Base-by-base conservation (phyloP, 2,113 vertebrate genomes). In the Xenus cinereus region DNA sequence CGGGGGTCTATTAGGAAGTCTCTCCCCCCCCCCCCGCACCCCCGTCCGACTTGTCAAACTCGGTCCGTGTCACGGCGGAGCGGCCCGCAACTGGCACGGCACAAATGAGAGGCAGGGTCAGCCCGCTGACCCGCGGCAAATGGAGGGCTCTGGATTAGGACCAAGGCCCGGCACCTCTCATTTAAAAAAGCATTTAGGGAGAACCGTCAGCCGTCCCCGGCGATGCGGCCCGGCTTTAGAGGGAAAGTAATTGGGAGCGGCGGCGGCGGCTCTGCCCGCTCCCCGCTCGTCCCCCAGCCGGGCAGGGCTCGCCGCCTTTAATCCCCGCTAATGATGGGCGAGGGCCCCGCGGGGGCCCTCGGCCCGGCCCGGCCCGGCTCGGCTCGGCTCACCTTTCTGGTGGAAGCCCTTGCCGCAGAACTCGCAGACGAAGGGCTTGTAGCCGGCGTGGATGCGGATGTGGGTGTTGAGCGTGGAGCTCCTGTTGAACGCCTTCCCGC, bases 321-420 rank as follows among this genome's bases (percentile, higher is more conserved):
- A 91, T 96, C 90, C 83, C 51, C 27, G 30, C 84, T 96, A 95
- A 95, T 92, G 77, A 84, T 32, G 77, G 50, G 18, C 7, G 28
- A 73, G 51, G 51, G 45, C 12, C 60, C 37, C 53, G 48, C 45
- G n/a, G 84, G 72, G 86, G 67, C 73, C 66, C 21, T 35, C 54
- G 54, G 45, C 50, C 3, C 68, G 54, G 75, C 69, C 6, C 91
- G 39, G 76, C 72, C 14, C 64, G 48, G 57, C 87, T 97, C 91
- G 39, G 76, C 72, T 12, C 64, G 48, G 57, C 87, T 97, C 98
- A 99, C 99, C 99, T 99, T 99, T 99, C 98, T 99, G 99, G 94
- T 99, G 99, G 97, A 99, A 99, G 39, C 99, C 99, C 98, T 99
- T 99, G 87, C 99, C 99, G 89, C 99, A 99, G 97, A 99, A 99